Conservation (phyloP, 2,797 vertebrate genomes). For the Pelodytes ibericus region DNA sequence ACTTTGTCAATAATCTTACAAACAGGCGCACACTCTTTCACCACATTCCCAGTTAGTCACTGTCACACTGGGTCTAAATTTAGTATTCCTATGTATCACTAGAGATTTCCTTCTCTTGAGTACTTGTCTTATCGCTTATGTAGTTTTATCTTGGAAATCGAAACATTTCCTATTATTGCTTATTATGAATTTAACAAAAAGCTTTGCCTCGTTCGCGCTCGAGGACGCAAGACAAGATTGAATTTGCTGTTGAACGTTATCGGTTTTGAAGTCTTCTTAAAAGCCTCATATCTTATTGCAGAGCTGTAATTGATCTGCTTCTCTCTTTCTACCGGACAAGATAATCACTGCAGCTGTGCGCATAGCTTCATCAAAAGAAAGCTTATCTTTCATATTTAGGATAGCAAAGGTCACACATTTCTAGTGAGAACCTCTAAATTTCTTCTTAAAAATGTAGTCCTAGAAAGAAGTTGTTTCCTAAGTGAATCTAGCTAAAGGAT, state of each 20-base stretch:
- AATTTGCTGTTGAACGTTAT: slow-evolving; percentile 56
- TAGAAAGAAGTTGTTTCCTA: too few species aligned
- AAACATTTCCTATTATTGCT: background rate
- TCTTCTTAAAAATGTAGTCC: background rate
- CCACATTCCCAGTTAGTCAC: slow-evolving; percentile 60
- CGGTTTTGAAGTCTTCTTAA: slow-evolving; percentile 54
- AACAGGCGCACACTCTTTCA: slow-evolving; percentile 50
- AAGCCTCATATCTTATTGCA: slow-evolving; percentile 30
- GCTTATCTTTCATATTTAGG: background rate
- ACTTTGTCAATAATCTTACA: slow-evolving; percentile 47
- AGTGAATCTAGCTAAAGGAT: too few species aligned
- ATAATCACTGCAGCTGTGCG: slow-evolving; percentile 55
- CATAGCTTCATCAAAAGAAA: slow-evolving; percentile 31
- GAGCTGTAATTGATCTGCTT: slow-evolving; percentile 52
- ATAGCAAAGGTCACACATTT: slow-evolving; percentile 1
- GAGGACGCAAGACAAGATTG: slow-evolving; percentile 56
- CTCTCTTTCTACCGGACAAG: slow-evolving; percentile 40
- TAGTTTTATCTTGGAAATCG: slow-evolving; percentile 42
- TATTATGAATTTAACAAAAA: slow-evolving; percentile 51
- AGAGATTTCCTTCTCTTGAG: slow-evolving; percentile 54
- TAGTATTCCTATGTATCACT: slow-evolving; percentile 57
- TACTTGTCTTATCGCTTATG: slow-evolving; percentile 49
- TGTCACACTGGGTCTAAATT: slow-evolving; percentile 66
- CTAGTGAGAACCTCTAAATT: background rate
- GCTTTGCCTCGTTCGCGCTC: slow-evolving; percentile 47